Evolutionary conservation across 1,140 invertebrate genomes (phyloP), one percentile per base, ranked within the genome.

Genomic region (Hyles vespertilio): DNA sequence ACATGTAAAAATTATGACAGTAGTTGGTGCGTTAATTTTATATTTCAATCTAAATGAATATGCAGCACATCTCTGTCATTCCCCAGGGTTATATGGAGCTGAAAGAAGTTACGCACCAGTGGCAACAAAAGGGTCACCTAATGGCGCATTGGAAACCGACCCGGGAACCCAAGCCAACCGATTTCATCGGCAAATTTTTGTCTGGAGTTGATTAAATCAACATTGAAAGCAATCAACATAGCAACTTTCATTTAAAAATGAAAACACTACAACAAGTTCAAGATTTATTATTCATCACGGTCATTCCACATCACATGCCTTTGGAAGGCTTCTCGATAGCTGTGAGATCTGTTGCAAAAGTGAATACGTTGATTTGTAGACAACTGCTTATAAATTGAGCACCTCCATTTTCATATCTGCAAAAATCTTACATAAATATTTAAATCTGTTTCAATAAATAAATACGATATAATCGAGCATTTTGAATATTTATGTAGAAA

Each of bases 11-110:
- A 22, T 2, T 22, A 22, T 22, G 22, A 22, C 22, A 22, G 22
- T 1, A 22, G n/a, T n/a, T 22, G 2, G 22, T 22, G 22, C 22
- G 22, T 22, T 22, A 22, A 22, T 22, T 22, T 22, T 22, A 22
- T 22, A 0, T 22, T 22, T 22, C 22, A 22, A 22, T 22, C 1
- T 22, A 22, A 22, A 22, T 22, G 22, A 22, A 22, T 22, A 22
- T 22, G 22, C 22, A 22, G 22, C 22, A 22, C 22, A 22, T 22
- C 22, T 47, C 5, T 2, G 55, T 36, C 61, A 48, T 66, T 58
- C 61, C 76, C 89, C 72, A 97, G 95, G 97, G 97, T 48, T 96
- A 97, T 91, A 98, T 98, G 94, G 97, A 98, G 71, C 87, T 98
- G 49, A 93, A 95, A 77, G 97, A 98, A 89, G 92, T 94, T 2